phyloP scores from a whole-genome alignment of 2,113 vertebrate species.

The Potamarius usumacintae region DNA sequence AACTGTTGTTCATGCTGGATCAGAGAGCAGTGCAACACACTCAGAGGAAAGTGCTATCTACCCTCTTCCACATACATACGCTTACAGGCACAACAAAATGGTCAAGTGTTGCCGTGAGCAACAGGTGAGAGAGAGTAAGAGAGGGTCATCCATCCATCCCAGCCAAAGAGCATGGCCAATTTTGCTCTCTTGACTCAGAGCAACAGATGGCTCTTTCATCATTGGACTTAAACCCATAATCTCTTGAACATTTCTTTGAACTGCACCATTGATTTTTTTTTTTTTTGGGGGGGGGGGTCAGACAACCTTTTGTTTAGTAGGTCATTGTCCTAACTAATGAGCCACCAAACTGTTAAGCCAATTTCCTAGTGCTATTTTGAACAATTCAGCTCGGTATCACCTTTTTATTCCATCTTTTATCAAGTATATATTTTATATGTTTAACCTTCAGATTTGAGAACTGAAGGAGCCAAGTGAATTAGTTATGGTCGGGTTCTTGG shows the following conservation, averaged over 20 bases:
- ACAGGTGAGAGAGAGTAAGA: too few relatives aligned
- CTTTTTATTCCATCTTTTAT: not conserved
- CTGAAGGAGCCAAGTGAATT: too few relatives aligned
- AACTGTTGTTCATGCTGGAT: too few relatives aligned
- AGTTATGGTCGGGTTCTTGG: too few relatives aligned
- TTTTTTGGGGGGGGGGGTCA: too few relatives aligned
- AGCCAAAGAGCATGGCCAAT: not conserved
- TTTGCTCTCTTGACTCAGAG: not conserved
- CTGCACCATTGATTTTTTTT: not conserved
- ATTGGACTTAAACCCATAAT: not conserved
- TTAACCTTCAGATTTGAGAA: not conserved
- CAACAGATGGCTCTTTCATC: not conserved
- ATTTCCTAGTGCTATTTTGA: not conserved
- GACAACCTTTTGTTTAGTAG: not conserved
- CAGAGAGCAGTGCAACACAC: not conserved
- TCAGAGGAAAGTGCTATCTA: not conserved
- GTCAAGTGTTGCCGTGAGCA: not conserved
- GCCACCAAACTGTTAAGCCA: not conserved
- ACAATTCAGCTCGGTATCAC: not conserved
- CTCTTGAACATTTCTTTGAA: not conserved
- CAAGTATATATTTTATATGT: not conserved
- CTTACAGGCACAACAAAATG: not conserved
- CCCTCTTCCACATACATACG: not conserved
- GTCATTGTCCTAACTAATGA: too few relatives aligned
- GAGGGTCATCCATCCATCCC: not conserved